Conservation (phyloP, 2,797 vertebrate genomes). For the Cephalopachus bancanus region DNA sequence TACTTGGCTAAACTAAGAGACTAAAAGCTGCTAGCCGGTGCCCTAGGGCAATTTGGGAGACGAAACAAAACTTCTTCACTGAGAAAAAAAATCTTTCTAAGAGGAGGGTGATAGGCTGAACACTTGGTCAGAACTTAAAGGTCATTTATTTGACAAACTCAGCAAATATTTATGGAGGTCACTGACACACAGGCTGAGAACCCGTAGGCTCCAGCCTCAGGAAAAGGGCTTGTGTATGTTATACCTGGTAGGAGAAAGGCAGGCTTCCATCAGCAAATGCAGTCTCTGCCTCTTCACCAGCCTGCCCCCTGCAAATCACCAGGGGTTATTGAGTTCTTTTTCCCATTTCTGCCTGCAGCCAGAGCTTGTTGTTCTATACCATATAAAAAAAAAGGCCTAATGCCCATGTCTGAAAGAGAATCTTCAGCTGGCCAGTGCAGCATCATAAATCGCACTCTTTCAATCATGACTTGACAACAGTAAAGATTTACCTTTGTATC, state of each 20-base stretch:
- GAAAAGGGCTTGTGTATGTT: neutral
- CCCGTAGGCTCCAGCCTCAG: neutral
- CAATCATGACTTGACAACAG: neutral
- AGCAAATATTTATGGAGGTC: conserved; percentile 61
- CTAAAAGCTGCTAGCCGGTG: conserved; percentile 57
- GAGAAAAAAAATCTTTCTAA: conserved; percentile 67
- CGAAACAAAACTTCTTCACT: conserved; percentile 64
- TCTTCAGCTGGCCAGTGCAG: no score
- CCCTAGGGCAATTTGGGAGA: conserved; percentile 60
- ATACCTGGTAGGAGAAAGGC: neutral
- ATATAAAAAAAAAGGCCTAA: neutral
- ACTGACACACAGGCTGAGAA: neutral
- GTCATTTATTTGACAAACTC: conserved; percentile 59
- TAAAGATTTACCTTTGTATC: neutral
- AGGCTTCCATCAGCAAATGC: neutral
- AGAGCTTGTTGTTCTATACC: accelerated
- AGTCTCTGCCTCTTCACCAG: accelerated
- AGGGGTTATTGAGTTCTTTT: accelerated
- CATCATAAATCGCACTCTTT: neutral
- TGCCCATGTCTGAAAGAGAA: neutral
- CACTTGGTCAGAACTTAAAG: conserved; percentile 60
- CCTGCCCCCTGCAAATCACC: accelerated
- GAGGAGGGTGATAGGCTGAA: neutral
- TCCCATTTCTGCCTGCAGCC: no score
- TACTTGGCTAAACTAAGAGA: neutral